Evolutionary conservation across 1,140 invertebrate genomes (phyloP).

Genomic region (Drosophila arawakana): DNA sequence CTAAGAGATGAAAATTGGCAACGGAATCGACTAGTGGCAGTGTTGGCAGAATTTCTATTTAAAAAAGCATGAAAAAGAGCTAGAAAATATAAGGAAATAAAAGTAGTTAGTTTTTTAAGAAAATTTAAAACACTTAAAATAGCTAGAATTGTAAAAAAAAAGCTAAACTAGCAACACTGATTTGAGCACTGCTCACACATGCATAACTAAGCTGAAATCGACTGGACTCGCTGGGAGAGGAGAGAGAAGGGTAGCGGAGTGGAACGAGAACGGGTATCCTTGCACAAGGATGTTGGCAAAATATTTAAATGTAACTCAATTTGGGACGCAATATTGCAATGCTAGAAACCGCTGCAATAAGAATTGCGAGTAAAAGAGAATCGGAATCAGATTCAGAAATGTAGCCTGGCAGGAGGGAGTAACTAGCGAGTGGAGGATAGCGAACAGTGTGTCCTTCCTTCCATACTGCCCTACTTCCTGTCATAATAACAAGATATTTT

Average conservation of each 20-base stretch:
- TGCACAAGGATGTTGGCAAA: constrained; percentile 44
- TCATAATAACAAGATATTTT: constrained; percentile 69
- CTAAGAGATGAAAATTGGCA: constrained; percentile 32
- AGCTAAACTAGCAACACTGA: too few species aligned
- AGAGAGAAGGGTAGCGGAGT: neutral
- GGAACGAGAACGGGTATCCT: neutral
- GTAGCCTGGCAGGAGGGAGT: too few species aligned
- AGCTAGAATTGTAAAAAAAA: too few species aligned
- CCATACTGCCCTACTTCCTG: neutral
- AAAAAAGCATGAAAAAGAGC: too few species aligned
- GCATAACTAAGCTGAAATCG: constrained; percentile 27
- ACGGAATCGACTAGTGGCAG: constrained; percentile 7
- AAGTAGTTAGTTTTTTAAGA: too few species aligned
- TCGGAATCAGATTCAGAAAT: neutral
- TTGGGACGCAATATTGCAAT: constrained; percentile 63
- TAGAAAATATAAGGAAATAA: too few species aligned
- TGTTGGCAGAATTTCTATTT: too few species aligned
- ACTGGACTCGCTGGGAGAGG: neutral
- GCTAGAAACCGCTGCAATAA: constrained; percentile 40
- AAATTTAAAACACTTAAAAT: too few species aligned
- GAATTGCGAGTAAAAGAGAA: constrained; percentile 10
- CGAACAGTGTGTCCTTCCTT: constrained; percentile 25
- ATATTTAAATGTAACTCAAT: constrained; percentile 80
- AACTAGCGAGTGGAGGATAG: neutral
- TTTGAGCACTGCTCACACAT: constrained; percentile 29